Base-by-base conservation (phyloP, 1,140 invertebrate species). In the Zaprionus africanus region DNA sequence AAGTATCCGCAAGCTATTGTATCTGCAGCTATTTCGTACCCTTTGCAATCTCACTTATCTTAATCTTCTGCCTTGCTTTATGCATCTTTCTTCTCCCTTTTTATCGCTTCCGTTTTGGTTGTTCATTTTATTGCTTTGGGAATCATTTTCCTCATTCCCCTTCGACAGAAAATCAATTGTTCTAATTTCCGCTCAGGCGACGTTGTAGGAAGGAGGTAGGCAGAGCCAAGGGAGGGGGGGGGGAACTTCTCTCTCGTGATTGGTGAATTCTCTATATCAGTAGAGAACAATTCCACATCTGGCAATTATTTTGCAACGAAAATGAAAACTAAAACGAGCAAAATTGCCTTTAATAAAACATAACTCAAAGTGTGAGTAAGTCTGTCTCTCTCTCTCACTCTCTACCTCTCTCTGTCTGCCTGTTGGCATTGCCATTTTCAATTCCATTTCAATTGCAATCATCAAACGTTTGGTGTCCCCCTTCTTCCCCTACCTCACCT, bases 311-410 rank as follows among this genome's bases (percentile, higher is more conserved):
- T 74, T 69, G 31, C 67, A 61, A 79, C 69, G 64, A 70, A 69
- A 70, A 70, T 65, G 64, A 70, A 69, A 69, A 69, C 51, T 63
- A 59, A 38, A 73, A 84, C 69, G 62, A 80, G 59, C 1, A 24
- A 78, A 87, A 87, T 83, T 88, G 85, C 46, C 81, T 81, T 78
- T 67, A 88, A 88, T 88, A 78, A 78, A 87, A 58, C 81, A 84
- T 84, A 87, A 80, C 80, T 88, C 73, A 84, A 83, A 75, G 17
- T 41, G 22, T 61, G 19, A 31, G 26, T 38, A 38, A 2, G 53
- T 24, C 28, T 36, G 12, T 1, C 51, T 54, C 49, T 36, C 46
- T 41, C 67, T 19, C 64, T 31, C 24, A 2, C 17, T 24, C 7
- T 31, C 17, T 24, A 49, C 60, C 46, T 38, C 0, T 34, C 12